Conservation (phyloP, 2,888 invertebrate species). For the Stenolophus ochropezus region DNA sequence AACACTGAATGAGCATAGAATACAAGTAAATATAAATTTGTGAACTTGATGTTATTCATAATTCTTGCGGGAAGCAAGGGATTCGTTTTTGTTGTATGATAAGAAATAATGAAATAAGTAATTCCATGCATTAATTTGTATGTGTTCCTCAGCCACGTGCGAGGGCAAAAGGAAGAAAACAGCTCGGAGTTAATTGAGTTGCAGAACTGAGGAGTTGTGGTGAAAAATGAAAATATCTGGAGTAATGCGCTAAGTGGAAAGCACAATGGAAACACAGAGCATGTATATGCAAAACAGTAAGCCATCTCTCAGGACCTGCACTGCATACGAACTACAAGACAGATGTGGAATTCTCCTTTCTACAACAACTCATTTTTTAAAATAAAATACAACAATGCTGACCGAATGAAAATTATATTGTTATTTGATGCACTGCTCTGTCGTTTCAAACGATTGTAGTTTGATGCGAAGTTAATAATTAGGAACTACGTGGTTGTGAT, state of each 20-base stretch:
- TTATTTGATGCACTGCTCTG: background rate
- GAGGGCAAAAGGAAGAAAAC: slow-evolving; percentile 30
- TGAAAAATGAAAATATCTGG: slow-evolving; percentile 56
- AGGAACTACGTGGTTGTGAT: no score
- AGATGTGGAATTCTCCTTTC: background rate
- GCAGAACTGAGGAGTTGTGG: slow-evolving; percentile 2
- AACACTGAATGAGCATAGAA: no score
- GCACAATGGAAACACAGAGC: slow-evolving; percentile 55
- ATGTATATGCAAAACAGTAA: slow-evolving; percentile 58
- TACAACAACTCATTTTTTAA: background rate
- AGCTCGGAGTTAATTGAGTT: slow-evolving; percentile 51
- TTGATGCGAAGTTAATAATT: no score
- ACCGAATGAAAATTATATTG: background rate
- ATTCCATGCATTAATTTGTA: background rate
- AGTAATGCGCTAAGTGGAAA: slow-evolving; percentile 56
- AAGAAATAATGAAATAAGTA: background rate
- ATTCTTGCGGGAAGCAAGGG: no score
- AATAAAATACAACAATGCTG: background rate
- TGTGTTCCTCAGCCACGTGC: background rate
- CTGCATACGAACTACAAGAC: background rate
- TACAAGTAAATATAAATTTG: no score
- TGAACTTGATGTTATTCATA: no score
- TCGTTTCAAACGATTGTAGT: background rate
- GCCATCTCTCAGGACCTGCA: background rate
- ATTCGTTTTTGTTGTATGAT: no score